These are phyloP conservation scores for Onychomys leucogaster DNA, from an alignment of 2,797 vertebrate genomes.

Conservation along the genomic window DNA sequence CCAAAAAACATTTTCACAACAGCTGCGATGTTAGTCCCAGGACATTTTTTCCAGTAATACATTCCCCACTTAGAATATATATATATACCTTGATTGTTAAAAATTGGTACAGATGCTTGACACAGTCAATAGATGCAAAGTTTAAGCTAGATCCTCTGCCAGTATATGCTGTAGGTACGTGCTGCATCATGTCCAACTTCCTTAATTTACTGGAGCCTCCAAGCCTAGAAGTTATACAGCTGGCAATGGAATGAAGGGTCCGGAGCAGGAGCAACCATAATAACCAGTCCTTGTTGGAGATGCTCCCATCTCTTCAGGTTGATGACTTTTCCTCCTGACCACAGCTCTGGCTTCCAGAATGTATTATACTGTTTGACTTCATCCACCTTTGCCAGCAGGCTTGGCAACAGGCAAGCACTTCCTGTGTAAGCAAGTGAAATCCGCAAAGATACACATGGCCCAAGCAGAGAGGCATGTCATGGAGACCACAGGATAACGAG, in stretches of 20 bases:
- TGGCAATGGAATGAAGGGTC: not conserved
- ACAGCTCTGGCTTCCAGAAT: conserved; percentile 53
- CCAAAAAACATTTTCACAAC: conserved; percentile 79
- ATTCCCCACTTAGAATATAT: conserved; percentile 10
- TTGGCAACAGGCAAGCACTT: conserved; percentile 34
- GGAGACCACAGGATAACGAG: not conserved
- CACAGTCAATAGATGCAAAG: not conserved
- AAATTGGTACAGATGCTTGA: not conserved
- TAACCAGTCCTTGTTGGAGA: not conserved
- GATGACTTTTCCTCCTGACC: conserved; percentile 60
- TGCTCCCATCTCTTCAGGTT: not conserved
- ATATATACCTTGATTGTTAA: conserved; percentile 5
- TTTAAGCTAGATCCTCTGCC: not conserved
- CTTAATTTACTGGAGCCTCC: not conserved
- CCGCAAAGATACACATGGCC: not conserved
- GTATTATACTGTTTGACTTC: conserved; percentile 7
- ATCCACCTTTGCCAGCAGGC: conserved; percentile 29
- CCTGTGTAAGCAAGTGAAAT: conserved; percentile 39
- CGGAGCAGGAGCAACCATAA: not conserved
- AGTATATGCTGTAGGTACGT: not conserved
- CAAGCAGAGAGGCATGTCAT: not conserved
- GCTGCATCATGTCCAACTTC: not conserved
- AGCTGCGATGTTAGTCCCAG: conserved; percentile 66
- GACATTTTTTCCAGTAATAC: conserved; percentile 65
- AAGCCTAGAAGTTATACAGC: not conserved